Base-by-base conservation (phyloP, 1,140 invertebrate genomes). In the Aphelenchoides avenae region DNA sequence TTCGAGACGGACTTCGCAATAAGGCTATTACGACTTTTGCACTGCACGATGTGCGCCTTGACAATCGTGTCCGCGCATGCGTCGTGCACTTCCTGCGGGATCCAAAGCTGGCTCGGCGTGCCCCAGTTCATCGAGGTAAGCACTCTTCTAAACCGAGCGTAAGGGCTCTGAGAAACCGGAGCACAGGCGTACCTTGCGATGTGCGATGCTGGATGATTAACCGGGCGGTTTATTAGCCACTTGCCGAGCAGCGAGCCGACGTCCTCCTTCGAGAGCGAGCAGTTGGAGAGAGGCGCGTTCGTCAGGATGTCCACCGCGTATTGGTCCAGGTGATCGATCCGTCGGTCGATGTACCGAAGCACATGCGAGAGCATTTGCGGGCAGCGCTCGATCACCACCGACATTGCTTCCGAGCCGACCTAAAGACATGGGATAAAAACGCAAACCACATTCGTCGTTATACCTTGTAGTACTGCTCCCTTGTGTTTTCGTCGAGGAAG, bases 291-390 rank as follows among this genome's bases (percentile, higher is more conserved):
- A 18, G 64, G 48, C 2, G 64, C 59, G 18, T 36, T 57, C 24
- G 61, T 55, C 6, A 66, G 41, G 27, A 66, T 68, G 31, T 66
- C 63, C 11, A 62, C 57, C 2, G 61, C 66, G 31, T 68, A 66
- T 36, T 68, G 33, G 34, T 68, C 66, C 1, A 68, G 24, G 49
- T 66, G 57, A 31, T 66, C 64, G 11, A 66, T 37, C 26, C 58
- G 44, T 18, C 64, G 33, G 26, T 66, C 58, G 9, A 66, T 64
- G 47, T 62, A 68, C 18, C 41, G 39, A 24, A 66, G 18, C 15
- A 66, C 47, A 13, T 44, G 33, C 7, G 47, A 27, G n/a, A 61
- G 33, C n/a, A 66, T 18, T 13, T 48, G 26, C 2, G 64, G 64
- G 22, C 52, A 56, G 6, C 55, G 33, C 33, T 66, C 64, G 26